A percentile compares a stretch with the other conserved stretches of the same genome.
phyloP scores from a whole-genome alignment of 2,797 vertebrate genomes.

The Cheirogaleus major region DNA sequence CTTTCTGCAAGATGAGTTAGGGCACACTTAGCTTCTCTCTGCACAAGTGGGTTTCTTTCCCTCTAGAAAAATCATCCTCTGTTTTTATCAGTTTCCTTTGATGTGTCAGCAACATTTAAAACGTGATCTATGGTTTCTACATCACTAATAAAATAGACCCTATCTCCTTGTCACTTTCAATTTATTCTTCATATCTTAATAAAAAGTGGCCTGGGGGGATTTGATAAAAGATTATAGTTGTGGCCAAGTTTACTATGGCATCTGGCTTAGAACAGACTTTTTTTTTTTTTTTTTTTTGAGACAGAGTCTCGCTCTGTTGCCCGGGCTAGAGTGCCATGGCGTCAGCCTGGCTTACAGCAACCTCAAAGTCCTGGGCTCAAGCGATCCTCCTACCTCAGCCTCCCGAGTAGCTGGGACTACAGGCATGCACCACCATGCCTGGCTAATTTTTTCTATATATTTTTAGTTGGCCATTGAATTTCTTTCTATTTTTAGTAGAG shows the following conservation, averaged over 20 bases:
- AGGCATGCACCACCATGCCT: too few relatives aligned
- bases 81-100: neutral
- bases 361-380: too few relatives aligned
- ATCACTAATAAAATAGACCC: neutral
- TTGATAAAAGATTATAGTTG: neutral
- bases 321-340: too few relatives aligned
- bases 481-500: too few relatives aligned
- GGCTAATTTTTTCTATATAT: too few relatives aligned
- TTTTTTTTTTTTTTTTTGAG: too few relatives aligned
- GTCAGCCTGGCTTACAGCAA: too few relatives aligned
- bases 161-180: neutral
- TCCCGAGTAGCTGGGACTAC: too few relatives aligned
- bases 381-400: too few relatives aligned
- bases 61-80: neutral
- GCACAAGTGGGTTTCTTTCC: neutral
- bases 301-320: too few relatives aligned
- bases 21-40: neutral
- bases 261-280: neutral
- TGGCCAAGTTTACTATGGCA: neutral
- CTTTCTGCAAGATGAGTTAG: neutral
- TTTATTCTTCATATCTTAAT: constrained; percentile 40
- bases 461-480: too few relatives aligned
- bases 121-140: neutral
- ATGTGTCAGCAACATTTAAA: neutral
- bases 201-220: neutral